These are phyloP conservation scores for Drosophila lacicola DNA, from an alignment of 2,888 invertebrate genomes.

Conservation along the genomic window DNA sequence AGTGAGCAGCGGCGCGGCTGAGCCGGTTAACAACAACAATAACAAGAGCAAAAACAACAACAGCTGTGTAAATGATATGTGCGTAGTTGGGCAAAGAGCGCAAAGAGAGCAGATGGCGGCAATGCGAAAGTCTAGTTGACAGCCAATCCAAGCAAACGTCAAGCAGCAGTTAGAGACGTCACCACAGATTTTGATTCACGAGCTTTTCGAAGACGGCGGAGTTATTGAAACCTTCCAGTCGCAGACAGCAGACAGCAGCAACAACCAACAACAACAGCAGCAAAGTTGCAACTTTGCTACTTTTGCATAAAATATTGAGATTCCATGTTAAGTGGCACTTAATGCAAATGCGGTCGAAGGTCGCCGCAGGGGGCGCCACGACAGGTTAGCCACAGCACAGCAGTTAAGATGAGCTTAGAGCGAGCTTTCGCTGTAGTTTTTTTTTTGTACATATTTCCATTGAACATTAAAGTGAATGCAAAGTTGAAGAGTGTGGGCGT, in stretches of 20 bases:
- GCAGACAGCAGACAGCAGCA: constrained; percentile 26
- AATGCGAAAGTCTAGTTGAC: constrained; percentile 56
- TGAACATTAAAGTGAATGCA: constrained; percentile 61
- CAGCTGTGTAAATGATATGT: constrained; percentile 42
- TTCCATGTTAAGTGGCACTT: constrained; percentile 83
- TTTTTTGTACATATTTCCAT: constrained; percentile 40
- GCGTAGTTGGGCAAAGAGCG: neutral
- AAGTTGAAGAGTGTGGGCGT: constrained; percentile 18
- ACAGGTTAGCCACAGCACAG: constrained; percentile 35
- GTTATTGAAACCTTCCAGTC: constrained; percentile 50
- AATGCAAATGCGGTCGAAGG: constrained; percentile 79
- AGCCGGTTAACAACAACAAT: constrained; percentile 2
- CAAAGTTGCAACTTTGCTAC: constrained; percentile 47
- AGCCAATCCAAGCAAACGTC: constrained; percentile 53
- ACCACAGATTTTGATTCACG: constrained; percentile 51
- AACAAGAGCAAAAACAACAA: constrained; percentile 3
- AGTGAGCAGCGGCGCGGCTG: constrained; percentile 1
- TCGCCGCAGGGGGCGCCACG: constrained; percentile 39
- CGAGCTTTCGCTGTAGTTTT: neutral
- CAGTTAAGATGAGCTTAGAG: constrained; percentile 21
- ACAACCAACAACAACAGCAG: constrained; percentile 5
- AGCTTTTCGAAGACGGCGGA: constrained; percentile 35
- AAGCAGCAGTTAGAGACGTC: constrained; percentile 28
- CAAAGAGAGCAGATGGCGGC: constrained; percentile 9
- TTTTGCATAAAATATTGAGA: constrained; percentile 83